Conservation (phyloP, 2,113 vertebrate species). For the Isurus oxyrinchus region DNA sequence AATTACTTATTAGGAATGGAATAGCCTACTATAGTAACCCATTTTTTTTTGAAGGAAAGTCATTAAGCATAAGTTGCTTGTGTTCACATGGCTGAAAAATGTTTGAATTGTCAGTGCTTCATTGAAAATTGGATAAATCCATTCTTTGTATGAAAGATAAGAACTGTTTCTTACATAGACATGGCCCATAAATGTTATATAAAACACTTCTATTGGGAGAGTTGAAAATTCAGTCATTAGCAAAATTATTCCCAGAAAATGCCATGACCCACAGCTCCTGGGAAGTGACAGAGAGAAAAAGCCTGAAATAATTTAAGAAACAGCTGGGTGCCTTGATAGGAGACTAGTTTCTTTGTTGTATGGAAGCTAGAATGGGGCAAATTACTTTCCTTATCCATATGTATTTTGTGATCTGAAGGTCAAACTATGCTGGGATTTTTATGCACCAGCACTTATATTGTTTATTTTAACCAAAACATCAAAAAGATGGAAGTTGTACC, state of each 20-base stretch:
- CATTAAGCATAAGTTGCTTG: not conserved
- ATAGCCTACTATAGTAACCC: not conserved
- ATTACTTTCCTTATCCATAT: slow-evolving; percentile 31
- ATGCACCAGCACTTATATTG: not conserved
- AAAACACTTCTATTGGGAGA: not conserved
- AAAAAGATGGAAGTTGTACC: not conserved
- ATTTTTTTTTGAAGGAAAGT: not conserved
- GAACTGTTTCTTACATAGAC: not conserved
- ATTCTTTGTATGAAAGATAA: not conserved
- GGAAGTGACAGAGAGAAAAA: not conserved
- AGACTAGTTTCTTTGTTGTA: slow-evolving; percentile 15
- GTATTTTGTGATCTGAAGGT: slow-evolving; percentile 22
- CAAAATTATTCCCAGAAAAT: slow-evolving; percentile 31
- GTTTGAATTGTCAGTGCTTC: not conserved
- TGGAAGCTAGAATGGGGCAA: not conserved
- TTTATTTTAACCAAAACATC: not conserved
- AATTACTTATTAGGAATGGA: not conserved
- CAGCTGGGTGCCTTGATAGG: slow-evolving; percentile 20
- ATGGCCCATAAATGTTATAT: not conserved
- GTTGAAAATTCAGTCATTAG: slow-evolving; percentile 7
- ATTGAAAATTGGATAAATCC: not conserved
- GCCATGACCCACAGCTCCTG: not conserved
- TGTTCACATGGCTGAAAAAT: not conserved
- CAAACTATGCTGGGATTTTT: not conserved
- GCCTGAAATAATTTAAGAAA: slow-evolving; percentile 29